Conservation (phyloP, 2,888 invertebrate genomes). For the Ecliptopera silaceata region DNA sequence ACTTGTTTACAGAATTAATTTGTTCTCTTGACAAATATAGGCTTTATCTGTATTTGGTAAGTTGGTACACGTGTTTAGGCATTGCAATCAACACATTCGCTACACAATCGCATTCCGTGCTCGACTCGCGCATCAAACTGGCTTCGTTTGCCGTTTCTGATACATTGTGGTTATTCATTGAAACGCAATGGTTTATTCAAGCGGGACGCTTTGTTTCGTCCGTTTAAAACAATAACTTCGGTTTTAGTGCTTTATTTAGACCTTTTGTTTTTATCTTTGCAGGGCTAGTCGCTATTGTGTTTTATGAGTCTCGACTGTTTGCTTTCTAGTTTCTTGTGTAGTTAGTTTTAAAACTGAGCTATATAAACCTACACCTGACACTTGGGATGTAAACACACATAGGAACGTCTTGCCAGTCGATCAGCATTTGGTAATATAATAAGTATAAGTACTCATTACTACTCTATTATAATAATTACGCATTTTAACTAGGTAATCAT, state of each 20-base stretch:
- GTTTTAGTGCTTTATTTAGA: slow-evolving; percentile 23
- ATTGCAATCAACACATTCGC: slow-evolving; percentile 40
- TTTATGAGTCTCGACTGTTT: not conserved
- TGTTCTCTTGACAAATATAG: not conserved
- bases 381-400: too few relatives aligned
- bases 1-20: not conserved
- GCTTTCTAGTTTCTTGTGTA: not conserved
- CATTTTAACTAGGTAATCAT: slow-evolving; percentile 8
- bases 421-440: not conserved
- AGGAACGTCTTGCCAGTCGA: too few relatives aligned
- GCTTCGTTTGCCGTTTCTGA: slow-evolving; percentile 23
- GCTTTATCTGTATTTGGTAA: slow-evolving; percentile 35
- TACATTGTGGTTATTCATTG: slow-evolving; percentile 36
- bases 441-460: too few relatives aligned
- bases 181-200: slow-evolving; percentile 35
- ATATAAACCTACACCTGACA: too few relatives aligned
- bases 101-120: slow-evolving; percentile 52
- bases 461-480: too few relatives aligned
- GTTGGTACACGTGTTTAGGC: slow-evolving; percentile 41
- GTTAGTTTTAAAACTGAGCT: not conserved
- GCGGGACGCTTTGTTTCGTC: slow-evolving; percentile 28
- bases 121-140: slow-evolving; percentile 32
- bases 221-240: slow-evolving; percentile 20
- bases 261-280: slow-evolving; percentile 5
- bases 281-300: not conserved